Evolutionary conservation across 2,113 vertebrate genomes (phyloP), one percentile per base, ranked within the genome.

Genomic region (Pluvianellus socialis): DNA sequence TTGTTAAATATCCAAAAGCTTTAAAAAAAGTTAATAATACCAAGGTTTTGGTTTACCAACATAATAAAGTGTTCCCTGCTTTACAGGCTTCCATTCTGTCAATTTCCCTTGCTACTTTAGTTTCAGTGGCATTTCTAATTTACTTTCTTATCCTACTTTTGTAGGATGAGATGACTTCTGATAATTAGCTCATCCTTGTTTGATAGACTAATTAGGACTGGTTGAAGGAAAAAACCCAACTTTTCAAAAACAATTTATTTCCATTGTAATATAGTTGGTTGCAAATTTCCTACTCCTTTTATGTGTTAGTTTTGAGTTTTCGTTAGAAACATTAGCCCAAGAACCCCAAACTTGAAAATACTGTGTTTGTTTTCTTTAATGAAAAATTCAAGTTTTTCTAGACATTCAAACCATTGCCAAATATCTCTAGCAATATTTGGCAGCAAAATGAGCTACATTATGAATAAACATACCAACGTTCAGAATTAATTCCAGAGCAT

Each of bases 361-460:
- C 21, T 49, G 35, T 35, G n/a, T 80, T 90, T 87, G 40, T 80
- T 89, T 92, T 66, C 74, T 72, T 59, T 38, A 90, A 73, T 32
- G 55, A 88, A 80, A 84, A 80, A 86, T 19, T 55, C 24, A 59
- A 58, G 28, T 30, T 92, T 63, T 83, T 77, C 49, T 80, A 90
- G 89, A 70, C 35, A 59, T 6, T 62, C 53, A 94, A 35, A 75
- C 24, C 63, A 73, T 59, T 90, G 93, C 88, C 88, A 95, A 89
- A 52, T 77, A 82, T 70, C 50, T 86, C 66, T 50, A 89, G 82
- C 40, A 87, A 76, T 73, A 73, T 63, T 83, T 95, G 91, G 88
- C 94, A 95, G 65, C 55, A 84, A 92, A 92, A 87, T 79, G 63
- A 90, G 63, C 63, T 80, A 59, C 80, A 24, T 68, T 72, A 87